Evolutionary conservation across 2,797 vertebrate genomes (phyloP).

Genomic region (Rhincodon typus): DNA sequence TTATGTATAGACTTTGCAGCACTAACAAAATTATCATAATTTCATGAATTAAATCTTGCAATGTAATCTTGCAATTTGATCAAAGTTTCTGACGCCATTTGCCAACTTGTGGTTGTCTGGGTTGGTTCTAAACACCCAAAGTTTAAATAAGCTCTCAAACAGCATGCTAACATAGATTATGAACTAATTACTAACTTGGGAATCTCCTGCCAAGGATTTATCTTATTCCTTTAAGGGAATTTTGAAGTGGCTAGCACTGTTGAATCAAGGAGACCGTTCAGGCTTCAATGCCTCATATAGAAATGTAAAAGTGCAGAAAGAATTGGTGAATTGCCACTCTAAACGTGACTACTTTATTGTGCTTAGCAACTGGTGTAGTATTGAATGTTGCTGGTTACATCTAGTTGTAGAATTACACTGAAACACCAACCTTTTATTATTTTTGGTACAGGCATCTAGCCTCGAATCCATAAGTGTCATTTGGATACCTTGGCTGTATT

Average conservation of each 20-base stretch:
- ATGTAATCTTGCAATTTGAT: constrained; percentile 18
- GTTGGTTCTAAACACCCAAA: constrained; percentile 2
- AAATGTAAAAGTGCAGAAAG: constrained; percentile 12
- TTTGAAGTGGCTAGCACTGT: constrained; percentile 24
- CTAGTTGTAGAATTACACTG: constrained; percentile 28
- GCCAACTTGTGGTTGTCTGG: not conserved
- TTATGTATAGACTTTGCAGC: constrained; percentile 20
- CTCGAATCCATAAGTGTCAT: not conserved
- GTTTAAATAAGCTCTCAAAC: constrained; percentile 11
- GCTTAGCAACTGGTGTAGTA: not conserved
- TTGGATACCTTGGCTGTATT: not conserved
- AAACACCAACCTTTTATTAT: not conserved
- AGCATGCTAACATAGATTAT: not conserved
- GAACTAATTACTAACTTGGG: constrained; percentile 32
- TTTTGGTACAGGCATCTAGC: constrained; percentile 4
- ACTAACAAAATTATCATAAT: constrained; percentile 33
- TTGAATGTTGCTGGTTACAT: constrained; percentile 26
- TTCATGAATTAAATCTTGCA: constrained; percentile 20
- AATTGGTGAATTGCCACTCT: not conserved
- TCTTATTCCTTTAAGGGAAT: not conserved
- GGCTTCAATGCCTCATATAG: constrained; percentile 23
- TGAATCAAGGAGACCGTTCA: not conserved
- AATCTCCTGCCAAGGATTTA: constrained; percentile 20
- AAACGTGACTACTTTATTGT: not conserved
- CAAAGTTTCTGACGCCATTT: not conserved